A percentile compares a stretch with the other conserved stretches of the same genome.
phyloP scores from a whole-genome alignment of 2,113 vertebrate genomes.

The Lepidothrix coronata region DNA sequence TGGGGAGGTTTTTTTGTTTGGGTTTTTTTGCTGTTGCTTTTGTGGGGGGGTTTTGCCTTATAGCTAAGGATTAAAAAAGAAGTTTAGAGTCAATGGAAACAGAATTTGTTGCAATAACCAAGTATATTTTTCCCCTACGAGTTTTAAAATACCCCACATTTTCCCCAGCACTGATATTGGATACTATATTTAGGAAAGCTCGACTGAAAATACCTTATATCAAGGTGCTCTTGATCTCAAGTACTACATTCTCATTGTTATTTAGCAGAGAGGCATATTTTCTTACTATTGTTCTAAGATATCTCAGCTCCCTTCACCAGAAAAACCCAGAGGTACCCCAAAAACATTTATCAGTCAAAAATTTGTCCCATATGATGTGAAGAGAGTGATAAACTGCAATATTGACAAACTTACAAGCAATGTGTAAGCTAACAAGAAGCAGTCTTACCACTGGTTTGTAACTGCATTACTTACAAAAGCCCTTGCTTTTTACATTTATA shows the following conservation, averaged over 20 bases:
- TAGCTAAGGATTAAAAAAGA: not conserved
- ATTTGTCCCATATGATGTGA: not conserved
- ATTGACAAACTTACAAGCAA: not conserved
- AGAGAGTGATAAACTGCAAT: not conserved
- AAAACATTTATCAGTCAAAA: not conserved
- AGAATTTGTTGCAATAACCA: not conserved
- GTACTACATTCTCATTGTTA: not conserved
- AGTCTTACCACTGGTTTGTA: not conserved
- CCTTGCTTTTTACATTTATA: not conserved
- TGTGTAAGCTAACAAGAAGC: not conserved
- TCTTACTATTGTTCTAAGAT: not conserved
- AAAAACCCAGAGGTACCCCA: not conserved
- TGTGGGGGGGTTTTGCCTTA: not conserved
- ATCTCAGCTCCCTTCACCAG: not conserved
- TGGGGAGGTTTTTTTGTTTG: not conserved
- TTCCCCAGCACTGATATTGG: not conserved
- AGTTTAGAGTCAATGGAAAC: not conserved
- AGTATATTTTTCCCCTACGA: not conserved
- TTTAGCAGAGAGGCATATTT: not conserved
- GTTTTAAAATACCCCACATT: not conserved
- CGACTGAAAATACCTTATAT: not conserved
- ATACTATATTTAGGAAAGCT: not conserved
- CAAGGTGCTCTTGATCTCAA: not conserved
- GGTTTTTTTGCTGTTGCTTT: too few relatives aligned
- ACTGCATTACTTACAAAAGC: not conserved